Evolutionary conservation across 2,888 invertebrate species (phyloP), one percentile per base, ranked within the genome.

Genomic region (Pterobdella sp.): DNA sequence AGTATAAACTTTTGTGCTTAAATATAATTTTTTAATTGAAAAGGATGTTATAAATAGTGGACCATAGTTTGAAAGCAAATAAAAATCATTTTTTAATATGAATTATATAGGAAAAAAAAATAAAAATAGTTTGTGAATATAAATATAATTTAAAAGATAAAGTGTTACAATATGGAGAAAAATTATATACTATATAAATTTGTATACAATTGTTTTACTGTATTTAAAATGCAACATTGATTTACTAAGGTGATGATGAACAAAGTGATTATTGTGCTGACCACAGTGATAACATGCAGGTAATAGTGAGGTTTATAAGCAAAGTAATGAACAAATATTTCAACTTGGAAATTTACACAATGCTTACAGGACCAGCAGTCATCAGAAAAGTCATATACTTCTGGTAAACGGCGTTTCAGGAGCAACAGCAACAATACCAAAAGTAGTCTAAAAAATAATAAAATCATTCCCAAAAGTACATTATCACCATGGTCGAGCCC

Each of bases 401-500:
- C 60, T 56, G 60, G 60, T 3, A 56, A 22, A 56, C 60, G 60
- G 26, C 4, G 60, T 3, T 56, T 14, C n/a, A 4, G n/a, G 60
- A 56, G 60, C 26, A 4, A 14, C n/a, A 56, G n/a, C 60, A 7
- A 56, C 60, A 56, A 56, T 26, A 42, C 42, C 42, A 42, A 42
- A 7, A 42, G 18, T 18, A 42, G 10, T 42, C 42, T 18, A 42
- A 56, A 56, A 4, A 56, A 56, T 26, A 56, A 56, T n/a, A 4
- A 4, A 4, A 56, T 26, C 60, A n/a, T 22, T n/a, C 7, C 7
- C 4, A 56, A 56, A 4, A 56, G 18, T 22, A 56, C 60, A 3
- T 56, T 26, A 56, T 56, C 60, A 3, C 60, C 60, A 3, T 56
- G 60, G 60, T 56, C 60, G 60, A 56, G 60, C n/a, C 60, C 60